Percentiles rank a stretch among this genome's conserved stretches.
Evolutionary conservation across 2,888 invertebrate species (phyloP).

Genomic region (Linnaemya tessellans): DNA sequence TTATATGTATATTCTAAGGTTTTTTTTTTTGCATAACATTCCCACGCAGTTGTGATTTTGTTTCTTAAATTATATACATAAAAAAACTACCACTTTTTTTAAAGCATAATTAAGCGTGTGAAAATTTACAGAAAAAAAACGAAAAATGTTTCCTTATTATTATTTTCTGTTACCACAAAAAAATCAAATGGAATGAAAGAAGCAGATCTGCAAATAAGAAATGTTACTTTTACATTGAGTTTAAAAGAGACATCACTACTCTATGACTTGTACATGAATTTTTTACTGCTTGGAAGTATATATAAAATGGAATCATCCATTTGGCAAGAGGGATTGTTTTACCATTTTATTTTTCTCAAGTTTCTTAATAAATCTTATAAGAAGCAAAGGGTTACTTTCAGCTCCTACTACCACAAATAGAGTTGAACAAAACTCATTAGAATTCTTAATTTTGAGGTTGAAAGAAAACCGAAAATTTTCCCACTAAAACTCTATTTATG

Average conservation of each 20-base stretch:
- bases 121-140: slow-evolving; percentile 69
- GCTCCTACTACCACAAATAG: not conserved
- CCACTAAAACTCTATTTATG: slow-evolving; percentile 65
- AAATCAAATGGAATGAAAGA: slow-evolving; percentile 10
- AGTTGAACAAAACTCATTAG: slow-evolving; percentile 50
- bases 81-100: slow-evolving; percentile 57
- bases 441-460: slow-evolving; percentile 65
- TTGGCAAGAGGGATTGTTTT: slow-evolving; percentile 31
- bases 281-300: not conserved
- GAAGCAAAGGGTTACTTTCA: slow-evolving; percentile 62
- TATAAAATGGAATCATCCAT: not conserved
- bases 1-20: slow-evolving; percentile 33
- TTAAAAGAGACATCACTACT: slow-evolving; percentile 54
- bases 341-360: not conserved
- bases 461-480: slow-evolving; percentile 50
- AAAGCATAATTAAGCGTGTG: slow-evolving; percentile 78
- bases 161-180: slow-evolving; percentile 40
- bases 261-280: slow-evolving; percentile 37
- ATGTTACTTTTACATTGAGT: slow-evolving; percentile 5
- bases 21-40: slow-evolving; percentile 76
- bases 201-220: slow-evolving; percentile 19
- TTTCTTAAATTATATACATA: slow-evolving; percentile 13
- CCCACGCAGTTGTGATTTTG: slow-evolving; percentile 81
- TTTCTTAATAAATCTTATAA: slow-evolving; percentile 67
- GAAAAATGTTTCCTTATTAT: slow-evolving; percentile 64